Percentiles rank a stretch among this genome's conserved stretches.
These are phyloP conservation scores for Spermophilus dauricus DNA, from an alignment of 2,113 vertebrate genomes.

Conservation along the genomic window DNA sequence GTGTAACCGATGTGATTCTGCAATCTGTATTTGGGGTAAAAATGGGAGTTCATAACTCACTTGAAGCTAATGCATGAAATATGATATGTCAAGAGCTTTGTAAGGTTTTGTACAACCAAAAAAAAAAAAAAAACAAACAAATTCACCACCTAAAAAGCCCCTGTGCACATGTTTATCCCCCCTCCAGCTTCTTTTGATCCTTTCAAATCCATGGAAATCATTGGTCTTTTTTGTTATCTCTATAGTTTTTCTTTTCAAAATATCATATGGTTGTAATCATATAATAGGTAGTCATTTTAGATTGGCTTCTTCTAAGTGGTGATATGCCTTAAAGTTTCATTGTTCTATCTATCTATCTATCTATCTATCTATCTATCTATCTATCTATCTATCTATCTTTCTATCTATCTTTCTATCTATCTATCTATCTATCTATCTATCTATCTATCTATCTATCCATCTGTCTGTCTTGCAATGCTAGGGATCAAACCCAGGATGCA, in stretches of 20 bases:
- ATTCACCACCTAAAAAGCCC: neutral
- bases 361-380: neutral
- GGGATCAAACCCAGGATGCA: neutral
- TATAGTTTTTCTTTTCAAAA: constrained; percentile 29
- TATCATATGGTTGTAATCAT: neutral
- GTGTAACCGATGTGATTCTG: too few species aligned
- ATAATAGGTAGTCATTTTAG: neutral
- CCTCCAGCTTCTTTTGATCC: neutral
- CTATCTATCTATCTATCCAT: neutral
- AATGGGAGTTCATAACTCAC: too few species aligned
- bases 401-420: neutral
- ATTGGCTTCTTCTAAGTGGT: neutral
- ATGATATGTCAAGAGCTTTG: too few species aligned
- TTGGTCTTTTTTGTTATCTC: neutral
- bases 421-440: neutral
- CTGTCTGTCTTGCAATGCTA: neutral
- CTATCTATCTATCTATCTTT: neutral
- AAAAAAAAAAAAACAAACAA: neutral
- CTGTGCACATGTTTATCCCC: neutral
- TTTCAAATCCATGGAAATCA: neutral
- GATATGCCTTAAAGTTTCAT: neutral
- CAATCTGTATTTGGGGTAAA: too few species aligned
- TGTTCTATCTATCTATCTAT: neutral
- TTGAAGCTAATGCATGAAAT: too few species aligned
- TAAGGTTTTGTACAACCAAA: too few species aligned